These are phyloP conservation scores for Epinephelus malabaricus DNA, from an alignment of 2,797 vertebrate species.

Conservation along the genomic window DNA sequence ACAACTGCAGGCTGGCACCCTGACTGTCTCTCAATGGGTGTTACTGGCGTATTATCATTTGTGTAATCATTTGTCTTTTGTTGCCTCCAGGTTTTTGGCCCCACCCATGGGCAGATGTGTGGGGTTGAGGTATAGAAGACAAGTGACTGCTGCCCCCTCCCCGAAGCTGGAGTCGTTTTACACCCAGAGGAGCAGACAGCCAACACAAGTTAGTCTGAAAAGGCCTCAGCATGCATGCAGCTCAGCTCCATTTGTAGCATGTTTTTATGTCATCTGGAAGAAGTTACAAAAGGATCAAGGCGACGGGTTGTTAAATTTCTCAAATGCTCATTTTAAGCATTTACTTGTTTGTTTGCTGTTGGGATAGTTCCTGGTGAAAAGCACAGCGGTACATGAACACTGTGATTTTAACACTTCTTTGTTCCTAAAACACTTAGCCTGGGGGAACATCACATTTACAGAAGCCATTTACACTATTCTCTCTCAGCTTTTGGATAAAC, in stretches of 20 bases:
- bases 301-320: not conserved
- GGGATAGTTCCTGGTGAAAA: not conserved
- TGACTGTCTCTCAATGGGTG: not conserved
- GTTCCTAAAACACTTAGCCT: constrained; percentile 31
- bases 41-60: constrained; percentile 8
- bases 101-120: constrained; percentile 89
- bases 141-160: constrained; percentile 73
- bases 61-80: constrained; percentile 36
- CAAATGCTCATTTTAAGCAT: not conserved
- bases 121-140: constrained; percentile 86
- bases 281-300: not conserved
- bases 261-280: not conserved
- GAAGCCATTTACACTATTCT: not conserved
- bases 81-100: constrained; percentile 84
- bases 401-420: constrained; percentile 27
- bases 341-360: not conserved
- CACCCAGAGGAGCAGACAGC: constrained; percentile 71
- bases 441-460: not conserved
- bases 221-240: not conserved
- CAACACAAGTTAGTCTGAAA: constrained; percentile 74
- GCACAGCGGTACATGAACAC: not conserved
- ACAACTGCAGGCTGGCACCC: not conserved
- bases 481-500: not conserved
- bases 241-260: not conserved
- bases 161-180: constrained; percentile 89